Base-by-base conservation (phyloP, 2,888 invertebrate species). In the Drosophila subsilvestris region DNA sequence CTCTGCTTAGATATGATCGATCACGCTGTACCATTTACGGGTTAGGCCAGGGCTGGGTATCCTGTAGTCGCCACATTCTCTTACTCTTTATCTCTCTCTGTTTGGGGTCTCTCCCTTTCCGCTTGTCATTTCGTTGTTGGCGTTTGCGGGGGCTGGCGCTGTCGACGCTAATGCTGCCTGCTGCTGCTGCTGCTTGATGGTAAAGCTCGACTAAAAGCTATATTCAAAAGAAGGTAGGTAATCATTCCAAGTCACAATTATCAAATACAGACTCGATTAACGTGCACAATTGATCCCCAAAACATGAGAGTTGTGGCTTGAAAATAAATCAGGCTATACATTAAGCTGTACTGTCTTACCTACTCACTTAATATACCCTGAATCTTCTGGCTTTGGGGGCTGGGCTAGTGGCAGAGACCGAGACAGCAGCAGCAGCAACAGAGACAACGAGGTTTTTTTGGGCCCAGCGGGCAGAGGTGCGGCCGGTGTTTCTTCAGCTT, bases 401-500 rank as follows among this genome's bases (percentile, higher is more conserved):
- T 37, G 37, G 37, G 37, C 37, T 37, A 14, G 14, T 14, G 37
- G 37, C 37, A 32, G 32, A 50, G 43, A 27, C 45, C 9, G 32
- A 12, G 29, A 47, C 60, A 32, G 22, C 60, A 14, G 18, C 45
- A 53, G 14, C 50, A 18, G 57, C 25, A 22, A 42, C 53, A 37
- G 60, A 10, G 54, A 37, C 37, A 37, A 6, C 14, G 37, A 14
- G 14, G 37, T 7, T n/a, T 37, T 37, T 25, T 27, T 9, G 14
- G 37, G 37, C 14, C 37, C 37, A 37, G 37, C 37, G 37, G 37
- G 66, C 32, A 71, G 67, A 74, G 72, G 72, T 74, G 75, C 72
- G 71, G 66, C 74, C 70, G 70, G 70, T 71, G 74, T 88, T 88
- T 88, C 84, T 86, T 88, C 20, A 73, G 84, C 73, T 83, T 78